phyloP scores from a whole-genome alignment of 2,113 vertebrate species.

The Pagrus major region DNA sequence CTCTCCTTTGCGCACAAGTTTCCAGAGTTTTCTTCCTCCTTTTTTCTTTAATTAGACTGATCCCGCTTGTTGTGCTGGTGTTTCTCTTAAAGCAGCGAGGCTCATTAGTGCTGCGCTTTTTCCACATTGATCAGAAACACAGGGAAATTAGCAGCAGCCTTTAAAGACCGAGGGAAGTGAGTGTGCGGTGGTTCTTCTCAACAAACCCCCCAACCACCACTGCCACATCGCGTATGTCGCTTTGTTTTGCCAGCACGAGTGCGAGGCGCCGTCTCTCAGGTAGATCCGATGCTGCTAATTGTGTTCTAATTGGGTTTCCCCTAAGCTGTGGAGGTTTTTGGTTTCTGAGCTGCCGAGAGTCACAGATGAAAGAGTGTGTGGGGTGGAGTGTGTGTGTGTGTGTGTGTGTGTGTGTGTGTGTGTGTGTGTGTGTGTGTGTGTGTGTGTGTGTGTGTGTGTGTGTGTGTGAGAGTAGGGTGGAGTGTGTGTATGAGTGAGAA shows the following conservation, averaged over 20 bases:
- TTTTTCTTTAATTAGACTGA: neutral
- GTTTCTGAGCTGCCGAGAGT: constrained; percentile 38
- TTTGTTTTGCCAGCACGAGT: constrained; percentile 49
- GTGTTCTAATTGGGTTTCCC: constrained; percentile 61
- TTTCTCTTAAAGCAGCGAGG: neutral
- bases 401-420: constrained; percentile 6
- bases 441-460: no score
- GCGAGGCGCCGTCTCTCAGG: constrained; percentile 53
- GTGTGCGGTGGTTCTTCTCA: neutral
- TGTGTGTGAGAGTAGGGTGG: constrained; percentile 10
- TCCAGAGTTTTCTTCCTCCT: neutral
- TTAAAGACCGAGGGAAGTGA: constrained; percentile 32
- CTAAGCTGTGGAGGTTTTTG: constrained; percentile 28
- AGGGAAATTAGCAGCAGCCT: constrained; percentile 36
- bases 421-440: constrained; percentile 3
- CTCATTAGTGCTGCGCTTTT: constrained; percentile 41
- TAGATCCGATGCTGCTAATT: constrained; percentile 65
- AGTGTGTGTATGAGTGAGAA: neutral
- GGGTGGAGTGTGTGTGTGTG: constrained; percentile 13
- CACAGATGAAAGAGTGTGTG: constrained; percentile 47
- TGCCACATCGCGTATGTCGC: constrained; percentile 21
- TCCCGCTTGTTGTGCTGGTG: neutral
- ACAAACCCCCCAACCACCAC: neutral
- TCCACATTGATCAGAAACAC: constrained; percentile 34
- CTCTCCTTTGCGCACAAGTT: constrained; percentile 12